Evolutionary conservation across 2,113 vertebrate species (phyloP), one percentile per base, ranked within the genome.

Genomic region (Peucedramus taeniatus): DNA sequence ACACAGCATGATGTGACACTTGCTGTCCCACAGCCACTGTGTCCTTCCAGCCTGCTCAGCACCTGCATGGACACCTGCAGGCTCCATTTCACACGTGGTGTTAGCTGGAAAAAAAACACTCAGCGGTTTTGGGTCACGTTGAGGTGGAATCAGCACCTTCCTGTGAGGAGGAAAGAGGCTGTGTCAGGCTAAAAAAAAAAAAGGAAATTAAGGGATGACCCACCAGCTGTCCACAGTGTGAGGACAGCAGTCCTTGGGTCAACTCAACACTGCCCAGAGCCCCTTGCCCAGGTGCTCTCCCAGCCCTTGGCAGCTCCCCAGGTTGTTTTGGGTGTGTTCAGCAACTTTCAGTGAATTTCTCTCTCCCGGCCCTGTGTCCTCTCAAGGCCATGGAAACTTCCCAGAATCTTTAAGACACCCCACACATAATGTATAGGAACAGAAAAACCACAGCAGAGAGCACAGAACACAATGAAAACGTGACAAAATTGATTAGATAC

Each of bases 41-140:
- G 68, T 6, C 7, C 31, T 61, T 47, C n/a, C 66, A 56, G 40
- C 20, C 45, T 20, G 50, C 31, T 20, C 71, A 66, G 54, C 40
- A 49, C 11, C 24, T 44, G 40, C 50, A 5, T 4, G 37, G 39
- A 54, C 56, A 84, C 60, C 47, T 63, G 47, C 17, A 68, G 14
- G 15, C 7, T 61, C 61, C 37, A 59, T 17, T 47, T 59, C 56
- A 66, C n/a, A 22, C 0, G 0, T 35, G 20, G 16, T 0, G 0
- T 11, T 9, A 11, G 4, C 30, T 40, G 18, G 5, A 28, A 69
- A 45, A 40, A 40, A n/a, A 24, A 14, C 33, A 8, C 31, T 33
- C 54, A 33, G 27, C 3, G 2, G 3, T 66, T 82, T 15, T 66
- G 51, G 56, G 69, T 45, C 18, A 16, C 9, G 2, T 21, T 22